Conservation (phyloP, 2,888 invertebrate genomes). For the Drosophila meridionalis region DNA sequence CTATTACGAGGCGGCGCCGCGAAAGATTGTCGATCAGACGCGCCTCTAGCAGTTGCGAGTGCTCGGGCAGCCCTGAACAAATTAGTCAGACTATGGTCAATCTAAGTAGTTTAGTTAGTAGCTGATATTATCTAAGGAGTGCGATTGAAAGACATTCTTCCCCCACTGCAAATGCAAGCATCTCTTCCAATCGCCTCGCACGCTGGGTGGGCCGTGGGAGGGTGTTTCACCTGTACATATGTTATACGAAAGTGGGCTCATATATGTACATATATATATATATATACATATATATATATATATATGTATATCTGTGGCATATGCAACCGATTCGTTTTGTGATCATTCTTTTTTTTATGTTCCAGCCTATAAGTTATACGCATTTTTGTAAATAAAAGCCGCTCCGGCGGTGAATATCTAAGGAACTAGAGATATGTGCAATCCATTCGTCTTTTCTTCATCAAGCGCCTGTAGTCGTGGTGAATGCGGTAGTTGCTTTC, state of each 20-base stretch:
- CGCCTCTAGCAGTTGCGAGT: constrained; percentile 68
- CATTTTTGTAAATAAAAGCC: constrained; percentile 66
- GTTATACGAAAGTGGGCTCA: constrained; percentile 30
- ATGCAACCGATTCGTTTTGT: constrained; percentile 37
- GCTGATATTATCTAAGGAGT: constrained; percentile 39
- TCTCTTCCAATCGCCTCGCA: constrained; percentile 11
- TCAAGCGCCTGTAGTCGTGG: constrained; percentile 17
- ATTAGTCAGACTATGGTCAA: constrained; percentile 38
- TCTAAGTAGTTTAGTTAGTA: constrained; percentile 43
- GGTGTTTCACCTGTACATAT: constrained; percentile 34
- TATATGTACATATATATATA: constrained; percentile 18
- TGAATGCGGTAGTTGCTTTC: constrained; percentile 25
- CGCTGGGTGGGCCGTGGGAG: not conserved
- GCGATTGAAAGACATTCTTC: constrained; percentile 12
- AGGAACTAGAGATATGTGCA: constrained; percentile 42
- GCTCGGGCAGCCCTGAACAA: constrained; percentile 62
- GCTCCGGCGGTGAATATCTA: constrained; percentile 35
- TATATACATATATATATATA: constrained; percentile 7
- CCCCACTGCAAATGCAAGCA: not conserved
- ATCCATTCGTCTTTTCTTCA: constrained; percentile 48
- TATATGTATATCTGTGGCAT: constrained; percentile 3
- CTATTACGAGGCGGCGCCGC: constrained; percentile 78
- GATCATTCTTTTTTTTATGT: constrained; percentile 43
- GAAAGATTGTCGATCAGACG: constrained; percentile 72
- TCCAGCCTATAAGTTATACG: constrained; percentile 48